phyloP scores from a whole-genome alignment of 2,113 vertebrate species.

The Grammomys dolichurus region DNA sequence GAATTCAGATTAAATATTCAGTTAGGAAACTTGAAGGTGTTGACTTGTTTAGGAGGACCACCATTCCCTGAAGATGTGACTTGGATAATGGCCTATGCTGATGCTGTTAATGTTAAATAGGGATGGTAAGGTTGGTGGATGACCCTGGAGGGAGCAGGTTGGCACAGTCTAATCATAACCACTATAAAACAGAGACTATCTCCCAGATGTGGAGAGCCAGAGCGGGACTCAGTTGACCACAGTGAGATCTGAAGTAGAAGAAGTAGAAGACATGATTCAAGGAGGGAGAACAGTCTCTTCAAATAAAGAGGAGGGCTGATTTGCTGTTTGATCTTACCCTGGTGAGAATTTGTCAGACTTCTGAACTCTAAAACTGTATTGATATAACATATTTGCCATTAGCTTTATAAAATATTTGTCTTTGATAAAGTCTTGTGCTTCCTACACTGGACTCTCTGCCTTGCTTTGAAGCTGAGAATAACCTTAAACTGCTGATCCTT shows the following conservation, averaged over 20 bases:
- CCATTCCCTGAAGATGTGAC: neutral
- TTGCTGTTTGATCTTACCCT: no score
- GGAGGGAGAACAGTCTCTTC: no score
- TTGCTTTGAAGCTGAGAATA: neutral
- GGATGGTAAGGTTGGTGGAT: neutral
- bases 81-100: neutral
- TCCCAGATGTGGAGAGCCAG: no score
- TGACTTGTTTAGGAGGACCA: neutral
- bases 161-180: no score
- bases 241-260: no score
- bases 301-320: no score
- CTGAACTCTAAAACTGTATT: no score
- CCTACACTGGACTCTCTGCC: neutral
- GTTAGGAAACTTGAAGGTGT: neutral
- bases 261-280: no score
- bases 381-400: neutral
- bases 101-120: neutral
- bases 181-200: no score
- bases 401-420: neutral
- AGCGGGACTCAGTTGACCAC: no score
- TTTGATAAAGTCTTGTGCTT: neutral
- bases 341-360: no score
- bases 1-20: neutral
- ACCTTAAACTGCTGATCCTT: neutral
- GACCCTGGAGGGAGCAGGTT: no score